These are phyloP conservation scores for Diadema setosum DNA, from an alignment of 35 echinoderm and acorn worm species.

Conservation along the genomic window DNA sequence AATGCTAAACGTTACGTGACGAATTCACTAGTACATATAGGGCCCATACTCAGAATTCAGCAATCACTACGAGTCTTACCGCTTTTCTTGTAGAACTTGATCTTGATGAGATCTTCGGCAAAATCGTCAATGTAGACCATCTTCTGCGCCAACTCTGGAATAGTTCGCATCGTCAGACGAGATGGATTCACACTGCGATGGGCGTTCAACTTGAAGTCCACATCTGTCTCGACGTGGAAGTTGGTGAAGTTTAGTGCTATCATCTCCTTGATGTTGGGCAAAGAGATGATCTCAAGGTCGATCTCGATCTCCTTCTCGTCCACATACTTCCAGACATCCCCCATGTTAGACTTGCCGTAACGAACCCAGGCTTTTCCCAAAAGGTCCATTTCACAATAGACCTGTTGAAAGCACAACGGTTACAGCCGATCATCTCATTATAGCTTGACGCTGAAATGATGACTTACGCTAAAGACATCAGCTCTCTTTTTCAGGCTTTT, in stretches of 20 bases:
- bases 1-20: too few relatives aligned
- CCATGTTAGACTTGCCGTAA: not conserved
- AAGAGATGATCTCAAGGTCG: not conserved
- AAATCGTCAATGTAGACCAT: not conserved
- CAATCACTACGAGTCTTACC: not conserved
- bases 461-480: too few relatives aligned
- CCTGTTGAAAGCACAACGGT: too few relatives aligned
- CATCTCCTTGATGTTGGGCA: not conserved
- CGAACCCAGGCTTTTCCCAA: not conserved
- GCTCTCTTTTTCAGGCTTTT: too few relatives aligned
- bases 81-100: not conserved
- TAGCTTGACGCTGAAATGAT: too few relatives aligned
- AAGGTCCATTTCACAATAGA: constrained; percentile 27
- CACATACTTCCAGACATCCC: not conserved
- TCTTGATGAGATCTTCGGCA: constrained; percentile 9
- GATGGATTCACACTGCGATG: constrained; percentile 20
- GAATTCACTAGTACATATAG: too few relatives aligned
- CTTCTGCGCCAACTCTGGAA: constrained; percentile 3
- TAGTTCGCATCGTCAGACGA: not conserved
- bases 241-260: constrained; percentile 12
- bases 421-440: too few relatives aligned
- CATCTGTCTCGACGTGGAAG: constrained; percentile 8
- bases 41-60: too few relatives aligned
- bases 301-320: constrained; percentile 14
- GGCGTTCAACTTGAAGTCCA: not conserved